Evolutionary conservation across 1,140 invertebrate species (phyloP), one percentile per base, ranked within the genome.

Genomic region (Nilaparvata lugens): DNA sequence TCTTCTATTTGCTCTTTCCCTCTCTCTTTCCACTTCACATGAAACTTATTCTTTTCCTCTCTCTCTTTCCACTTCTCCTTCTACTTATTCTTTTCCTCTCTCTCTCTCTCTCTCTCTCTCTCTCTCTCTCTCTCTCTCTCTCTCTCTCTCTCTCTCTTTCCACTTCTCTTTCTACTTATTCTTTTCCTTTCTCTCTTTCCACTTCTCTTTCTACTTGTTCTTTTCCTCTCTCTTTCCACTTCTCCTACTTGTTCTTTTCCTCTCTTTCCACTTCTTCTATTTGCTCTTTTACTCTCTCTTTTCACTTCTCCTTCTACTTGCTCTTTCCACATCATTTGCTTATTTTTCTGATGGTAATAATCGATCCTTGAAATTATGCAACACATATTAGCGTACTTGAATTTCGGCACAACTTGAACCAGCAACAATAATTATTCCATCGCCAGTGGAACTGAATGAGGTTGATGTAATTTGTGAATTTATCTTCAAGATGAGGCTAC

Each of bases 61-160:
- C n/a, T 18, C 31, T 56, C 16, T 56, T 38, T 40, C 35, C n/a
- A 21, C 25, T 9, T 56, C 55, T 16, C n/a, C 4, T 18, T 40
- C 16, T 56, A 13, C 23, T 40, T 16, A 2, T 6, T 48, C 24
- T 56, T 38, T 4, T 19, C 25, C 55, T 56, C 16, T 16, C n/a
- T 18, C 31, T 56, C 5, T 42, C 38, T 56, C 25, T 56, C 16
- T 48, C 25, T 56, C 25, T 6, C 35, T 48, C 55, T 56, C 25
- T 42, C 24, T 42, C 11, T 24, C 40, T 38, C 31, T 56, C 40
- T 24, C 25, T 56, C 16, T 48, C 25, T 56, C 25, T 6, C 35
- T 48, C 55, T 56, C 25, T 42, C 24, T 42, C 11, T 24, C 40
- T 38, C 31, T 56, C 40, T 24, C 24, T 54, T 54, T n/a, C n/a